These are phyloP conservation scores for Pollenia amentaria DNA, from an alignment of 2,888 invertebrate genomes.

Conservation along the genomic window DNA sequence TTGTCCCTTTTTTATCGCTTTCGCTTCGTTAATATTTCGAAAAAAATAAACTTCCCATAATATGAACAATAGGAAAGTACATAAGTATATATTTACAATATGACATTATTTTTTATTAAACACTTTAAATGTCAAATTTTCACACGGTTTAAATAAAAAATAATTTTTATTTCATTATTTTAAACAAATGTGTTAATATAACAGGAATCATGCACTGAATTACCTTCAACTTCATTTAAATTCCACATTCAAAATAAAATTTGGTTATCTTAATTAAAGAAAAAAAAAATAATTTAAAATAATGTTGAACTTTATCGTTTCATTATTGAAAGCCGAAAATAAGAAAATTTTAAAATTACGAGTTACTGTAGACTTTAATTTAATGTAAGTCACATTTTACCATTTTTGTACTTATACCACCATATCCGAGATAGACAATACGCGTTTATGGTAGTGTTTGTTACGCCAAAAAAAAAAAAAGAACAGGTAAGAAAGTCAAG, in stretches of 20 bases:
- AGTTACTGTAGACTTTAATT: conserved; percentile 48
- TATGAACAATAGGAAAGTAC: neutral
- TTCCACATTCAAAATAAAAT: conserved; percentile 34
- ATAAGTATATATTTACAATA: conserved; percentile 1
- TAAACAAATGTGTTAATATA: conserved; percentile 23
- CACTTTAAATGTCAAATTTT: conserved; percentile 35
- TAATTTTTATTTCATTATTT: neutral
- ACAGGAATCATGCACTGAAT: conserved; percentile 7
- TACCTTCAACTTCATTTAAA: conserved; percentile 48
- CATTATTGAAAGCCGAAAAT: conserved; percentile 35
- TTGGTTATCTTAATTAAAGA: conserved; percentile 16
- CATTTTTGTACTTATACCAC: neutral
- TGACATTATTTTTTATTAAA: conserved; percentile 38
- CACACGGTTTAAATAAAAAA: conserved; percentile 53
- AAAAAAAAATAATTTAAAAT: neutral
- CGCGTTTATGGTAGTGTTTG: too few species aligned
- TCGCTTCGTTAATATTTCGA: neutral
- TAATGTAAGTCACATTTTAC: conserved; percentile 54
- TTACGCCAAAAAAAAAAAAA: too few species aligned
- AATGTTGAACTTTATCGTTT: conserved; percentile 47
- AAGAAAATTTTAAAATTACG: conserved; percentile 43
- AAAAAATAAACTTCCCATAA: conserved; percentile 46
- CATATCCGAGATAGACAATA: too few species aligned
- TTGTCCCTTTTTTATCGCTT: neutral
- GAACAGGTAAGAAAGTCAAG: too few species aligned